These are phyloP conservation scores for Timema podura DNA, from an alignment of 2,888 invertebrate genomes.

Conservation along the genomic window DNA sequence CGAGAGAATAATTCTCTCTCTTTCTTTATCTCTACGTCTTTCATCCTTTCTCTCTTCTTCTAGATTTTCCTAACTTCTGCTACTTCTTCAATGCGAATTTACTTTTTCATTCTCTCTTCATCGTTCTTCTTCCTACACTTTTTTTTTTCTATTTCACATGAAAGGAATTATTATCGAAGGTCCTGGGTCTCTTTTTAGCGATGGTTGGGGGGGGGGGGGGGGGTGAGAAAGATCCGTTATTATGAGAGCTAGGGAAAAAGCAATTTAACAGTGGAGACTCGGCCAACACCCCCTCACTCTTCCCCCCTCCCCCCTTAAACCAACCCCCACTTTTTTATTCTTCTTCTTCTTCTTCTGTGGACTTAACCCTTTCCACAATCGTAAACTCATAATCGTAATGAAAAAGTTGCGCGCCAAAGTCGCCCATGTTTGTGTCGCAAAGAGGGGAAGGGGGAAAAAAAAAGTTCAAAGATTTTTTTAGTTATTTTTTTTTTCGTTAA, in stretches of 20 bases:
- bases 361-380: conserved; percentile 4
- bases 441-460: not conserved
- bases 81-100: not conserved
- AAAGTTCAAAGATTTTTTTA: no score
- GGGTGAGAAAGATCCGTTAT: conserved; percentile 22
- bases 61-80: conserved; percentile 13
- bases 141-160: conserved; percentile 21
- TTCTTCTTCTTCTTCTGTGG: not conserved
- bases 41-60: not conserved
- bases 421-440: conserved; percentile 13
- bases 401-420: conserved; percentile 23
- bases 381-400: conserved; percentile 31
- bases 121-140: not conserved
- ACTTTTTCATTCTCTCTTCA: conserved; percentile 11
- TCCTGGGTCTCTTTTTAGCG: conserved; percentile 20
- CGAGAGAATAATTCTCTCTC: conserved; percentile 14
- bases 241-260: conserved; percentile 26
- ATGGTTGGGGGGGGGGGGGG: not conserved
- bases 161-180: conserved; percentile 27
- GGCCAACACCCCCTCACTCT: not conserved
- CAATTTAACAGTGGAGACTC: conserved; percentile 22
- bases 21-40: not conserved
- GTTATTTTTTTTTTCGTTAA: no score
- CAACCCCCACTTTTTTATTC: not conserved
- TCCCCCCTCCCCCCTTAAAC: not conserved